Percentiles rank a stretch among this genome's conserved stretches.
Conservation (phyloP, 2,113 vertebrate genomes). For the Rynchops niger region DNA sequence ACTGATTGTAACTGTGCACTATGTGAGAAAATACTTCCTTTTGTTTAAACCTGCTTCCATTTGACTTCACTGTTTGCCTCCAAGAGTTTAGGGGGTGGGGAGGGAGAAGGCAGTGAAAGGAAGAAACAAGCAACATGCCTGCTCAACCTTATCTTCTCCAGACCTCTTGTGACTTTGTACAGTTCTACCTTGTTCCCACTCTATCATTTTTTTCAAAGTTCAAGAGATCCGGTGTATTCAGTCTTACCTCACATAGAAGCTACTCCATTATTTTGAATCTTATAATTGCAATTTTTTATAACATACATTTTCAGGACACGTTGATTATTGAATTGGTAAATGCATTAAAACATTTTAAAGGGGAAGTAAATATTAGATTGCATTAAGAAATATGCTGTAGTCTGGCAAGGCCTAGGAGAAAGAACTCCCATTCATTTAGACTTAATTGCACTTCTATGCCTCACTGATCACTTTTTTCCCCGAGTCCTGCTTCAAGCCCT, state of each 20-base stretch:
- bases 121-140: neutral
- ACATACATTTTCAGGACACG: neutral
- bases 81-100: neutral
- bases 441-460: constrained; percentile 40
- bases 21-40: neutral
- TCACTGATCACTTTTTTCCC: constrained; percentile 39
- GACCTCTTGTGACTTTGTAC: neutral
- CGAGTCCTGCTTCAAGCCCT: constrained; percentile 45
- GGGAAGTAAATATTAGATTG: neutral
- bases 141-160: neutral
- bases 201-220: neutral
- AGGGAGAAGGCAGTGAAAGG: neutral
- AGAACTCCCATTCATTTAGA: constrained; percentile 59
- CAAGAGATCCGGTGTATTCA: neutral
- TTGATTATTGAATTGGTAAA: neutral
- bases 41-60: neutral
- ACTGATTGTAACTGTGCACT: neutral
- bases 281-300: neutral
- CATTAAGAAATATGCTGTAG: neutral
- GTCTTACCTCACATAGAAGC: neutral
- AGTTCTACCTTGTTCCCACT: neutral
- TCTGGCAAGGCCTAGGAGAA: neutral
- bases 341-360: neutral
- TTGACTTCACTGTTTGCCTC: neutral
- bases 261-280: neutral